Evolutionary conservation across 2,888 invertebrate genomes (phyloP).

Genomic region (Melinaea menophilus): DNA sequence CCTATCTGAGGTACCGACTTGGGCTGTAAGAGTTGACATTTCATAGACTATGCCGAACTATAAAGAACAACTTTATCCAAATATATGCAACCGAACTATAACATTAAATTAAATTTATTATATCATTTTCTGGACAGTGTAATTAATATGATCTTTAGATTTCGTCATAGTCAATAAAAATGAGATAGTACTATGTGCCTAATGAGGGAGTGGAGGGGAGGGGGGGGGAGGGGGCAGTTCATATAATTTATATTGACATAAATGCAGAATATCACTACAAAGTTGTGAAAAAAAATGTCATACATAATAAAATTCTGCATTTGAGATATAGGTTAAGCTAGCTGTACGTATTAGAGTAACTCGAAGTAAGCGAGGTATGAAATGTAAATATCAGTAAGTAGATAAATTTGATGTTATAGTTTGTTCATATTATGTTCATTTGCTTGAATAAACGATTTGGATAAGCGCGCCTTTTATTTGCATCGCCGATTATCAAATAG

Average conservation of each 20-base stretch:
- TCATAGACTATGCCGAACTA: slow-evolving; percentile 30
- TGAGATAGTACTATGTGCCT: slow-evolving; percentile 5
- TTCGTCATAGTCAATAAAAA: slow-evolving; percentile 27
- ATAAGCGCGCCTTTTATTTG: slow-evolving; percentile 61
- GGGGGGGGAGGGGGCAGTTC: slow-evolving; percentile 4
- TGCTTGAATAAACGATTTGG: slow-evolving; percentile 78
- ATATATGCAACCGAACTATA: slow-evolving; percentile 19
- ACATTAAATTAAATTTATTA: slow-evolving; percentile 15
- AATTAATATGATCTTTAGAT: slow-evolving; percentile 23
- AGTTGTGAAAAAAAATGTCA: slow-evolving; percentile 6
- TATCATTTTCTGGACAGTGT: slow-evolving; percentile 11
- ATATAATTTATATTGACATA: slow-evolving; percentile 22
- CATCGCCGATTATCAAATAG: slow-evolving; percentile 10
- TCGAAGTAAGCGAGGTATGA: slow-evolving; percentile 67
- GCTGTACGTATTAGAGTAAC: slow-evolving; percentile 63
- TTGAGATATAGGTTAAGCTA: slow-evolving; percentile 58
- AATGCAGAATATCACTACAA: slow-evolving; percentile 63
- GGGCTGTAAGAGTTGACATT: slow-evolving; percentile 20
- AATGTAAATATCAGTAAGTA: slow-evolving; percentile 78
- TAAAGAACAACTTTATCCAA: slow-evolving; percentile 18
- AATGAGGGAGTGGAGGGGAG: background rate
- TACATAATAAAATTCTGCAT: slow-evolving; percentile 36
- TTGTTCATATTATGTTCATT: slow-evolving; percentile 78
- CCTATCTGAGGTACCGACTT: slow-evolving; percentile 23
- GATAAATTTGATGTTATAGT: slow-evolving; percentile 78